Evolutionary conservation across 2,113 vertebrate species (phyloP).

Genomic region (Phalacrocorax aristotelis): DNA sequence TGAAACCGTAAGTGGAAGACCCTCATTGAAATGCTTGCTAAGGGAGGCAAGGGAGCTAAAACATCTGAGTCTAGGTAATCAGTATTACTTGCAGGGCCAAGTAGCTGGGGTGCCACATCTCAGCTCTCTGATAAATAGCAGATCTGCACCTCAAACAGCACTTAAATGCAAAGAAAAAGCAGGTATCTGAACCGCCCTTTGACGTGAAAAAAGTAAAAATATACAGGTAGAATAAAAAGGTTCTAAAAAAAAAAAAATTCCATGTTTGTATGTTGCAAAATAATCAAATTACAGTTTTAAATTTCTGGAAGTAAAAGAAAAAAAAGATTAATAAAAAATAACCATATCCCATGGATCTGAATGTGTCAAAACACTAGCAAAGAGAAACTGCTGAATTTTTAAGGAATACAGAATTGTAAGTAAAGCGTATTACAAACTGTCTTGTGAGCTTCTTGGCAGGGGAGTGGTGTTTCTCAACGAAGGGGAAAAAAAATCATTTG

Average conservation of each 20-base stretch:
- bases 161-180: neutral
- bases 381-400: neutral
- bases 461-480: neutral
- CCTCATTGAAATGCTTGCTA: neutral
- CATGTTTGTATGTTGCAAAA: neutral
- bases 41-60: neutral
- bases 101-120: neutral
- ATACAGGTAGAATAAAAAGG: neutral
- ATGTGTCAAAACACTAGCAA: neutral
- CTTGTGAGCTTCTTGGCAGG: neutral
- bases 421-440: neutral
- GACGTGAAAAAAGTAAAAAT: neutral
- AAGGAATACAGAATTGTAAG: neutral
- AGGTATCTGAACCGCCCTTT: neutral
- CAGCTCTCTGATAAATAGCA: neutral
- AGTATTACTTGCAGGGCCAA: neutral
- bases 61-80: neutral
- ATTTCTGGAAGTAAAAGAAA: neutral
- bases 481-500: neutral
- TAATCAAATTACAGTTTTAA: neutral
- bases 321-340: neutral
- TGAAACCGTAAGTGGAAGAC: accelerated
- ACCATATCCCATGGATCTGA: neutral
- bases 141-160: neutral
- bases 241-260: neutral